Base-by-base conservation (phyloP, 2,888 invertebrate genomes). In the Agapostemon virescens region DNA sequence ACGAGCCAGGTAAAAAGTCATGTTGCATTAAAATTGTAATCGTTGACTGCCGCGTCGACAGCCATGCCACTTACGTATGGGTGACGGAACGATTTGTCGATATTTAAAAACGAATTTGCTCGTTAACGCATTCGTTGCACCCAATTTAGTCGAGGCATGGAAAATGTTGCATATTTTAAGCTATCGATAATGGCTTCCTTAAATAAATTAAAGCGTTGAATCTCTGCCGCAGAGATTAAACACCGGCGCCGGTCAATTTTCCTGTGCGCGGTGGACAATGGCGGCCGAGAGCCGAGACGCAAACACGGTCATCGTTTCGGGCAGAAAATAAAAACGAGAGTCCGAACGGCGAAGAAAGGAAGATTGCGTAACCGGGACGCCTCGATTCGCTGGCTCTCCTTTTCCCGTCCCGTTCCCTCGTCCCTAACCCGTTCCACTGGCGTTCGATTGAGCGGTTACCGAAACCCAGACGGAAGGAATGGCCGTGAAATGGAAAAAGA, bases 391-490 rank as follows among this genome's bases (percentile, higher is more conserved):
- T 17, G 64, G 64, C 64, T 58, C 40, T 80, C 66, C 30, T 66
- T 69, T 77, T 75, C 68, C 68, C 68, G 15, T 40, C 30, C 64
- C 42, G 58, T 71, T 61, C 45, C 42, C 30, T 26, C 1, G 7
- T 20, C 58, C 38, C 33, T 49, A 40, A 55, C 45, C 49, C 49
- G 36, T 64, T 36, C 64, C 9, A 40, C 61, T 20, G 20, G 26
- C 69, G 64, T 80, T 79, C 68, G 70, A 79, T 79, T 81, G 52
- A 81, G 61, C 61, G 40, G 76, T 82, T 74, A 77, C 66, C 49
- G 45, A 61, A 69, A 52, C 58, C 68, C 69, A 79, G 72, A 82
- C 72, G 81, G 79, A 78, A 79, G 82, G 75, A 71, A 74, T 30
- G 64, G 58, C 20, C 66, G 69, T 64, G 42, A 64, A 71, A 77